Conservation (phyloP, 2,888 invertebrate genomes). For the Phytoseiulus persimilis region DNA sequence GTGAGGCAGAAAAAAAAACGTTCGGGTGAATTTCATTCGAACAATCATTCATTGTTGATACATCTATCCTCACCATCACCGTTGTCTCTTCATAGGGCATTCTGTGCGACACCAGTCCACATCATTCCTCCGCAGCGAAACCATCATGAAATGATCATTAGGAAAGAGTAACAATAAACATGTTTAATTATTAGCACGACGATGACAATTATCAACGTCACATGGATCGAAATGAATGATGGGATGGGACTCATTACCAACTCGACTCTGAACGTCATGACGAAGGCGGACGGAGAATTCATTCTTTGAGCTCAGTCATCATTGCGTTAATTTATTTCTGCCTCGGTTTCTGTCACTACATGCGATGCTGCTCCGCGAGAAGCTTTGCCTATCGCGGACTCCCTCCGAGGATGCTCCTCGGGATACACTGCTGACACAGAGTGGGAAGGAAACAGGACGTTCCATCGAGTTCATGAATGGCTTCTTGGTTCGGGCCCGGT, state of each 20-base stretch:
- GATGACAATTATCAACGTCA: not conserved
- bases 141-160: not conserved
- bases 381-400: too few species aligned
- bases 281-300: not conserved
- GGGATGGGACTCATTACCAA: not conserved
- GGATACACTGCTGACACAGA: too few species aligned
- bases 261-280: not conserved
- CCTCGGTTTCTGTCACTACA: not conserved
- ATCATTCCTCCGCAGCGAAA: not conserved
- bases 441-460: too few species aligned
- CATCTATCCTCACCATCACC: not conserved
- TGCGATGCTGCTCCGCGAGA: too few species aligned
- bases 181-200: not conserved
- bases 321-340: not conserved
- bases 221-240: not conserved
- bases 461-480: too few species aligned
- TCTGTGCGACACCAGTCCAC: not conserved
- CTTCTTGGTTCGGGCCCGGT: too few species aligned
- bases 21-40: not conserved
- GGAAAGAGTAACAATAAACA: not conserved
- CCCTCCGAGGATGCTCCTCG: too few species aligned
- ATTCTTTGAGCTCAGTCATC: not conserved
- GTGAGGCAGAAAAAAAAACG: too few species aligned
- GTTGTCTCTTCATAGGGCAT: not conserved
- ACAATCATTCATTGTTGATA: not conserved